Base-by-base conservation (phyloP, 2,113 vertebrate genomes). In the Perccottus glenii region DNA sequence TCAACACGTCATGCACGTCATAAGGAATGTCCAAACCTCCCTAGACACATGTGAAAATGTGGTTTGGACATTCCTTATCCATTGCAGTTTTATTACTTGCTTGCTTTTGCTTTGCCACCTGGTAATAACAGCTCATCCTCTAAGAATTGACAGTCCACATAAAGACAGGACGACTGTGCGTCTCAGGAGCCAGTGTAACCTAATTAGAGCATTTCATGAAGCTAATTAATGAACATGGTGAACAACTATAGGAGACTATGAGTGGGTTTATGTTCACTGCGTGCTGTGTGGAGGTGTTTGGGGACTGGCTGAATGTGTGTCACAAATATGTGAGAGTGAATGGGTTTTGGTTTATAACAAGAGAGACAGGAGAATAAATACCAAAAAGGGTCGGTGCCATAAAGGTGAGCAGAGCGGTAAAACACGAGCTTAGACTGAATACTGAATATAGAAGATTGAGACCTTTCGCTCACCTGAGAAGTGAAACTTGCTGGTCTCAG, bases 381-480 rank as follows among this genome's bases (percentile, higher is more conserved):
- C 72, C 15, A 52, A 16, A 56, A 27, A 57, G 51, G 19, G 45
- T 57, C 6, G 10, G 5, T 15, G 10, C 46, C 0, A 38, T 50
- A 42, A 67, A 10, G 67, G 11, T 19, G 3, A 47, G 19, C 7
- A 32, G 47, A 32, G 15, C 4, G 4, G 2, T 16, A 12, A 43
- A 42, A 15, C 35, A 11, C 8, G 16, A 11, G 11, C 40, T 58
- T 14, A 15, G 8, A 42, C 15, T 16, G 4, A 11, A 42, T 40
- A 11, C 9, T 46, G 5, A 16, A n/a, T 19, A 16, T 5, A 9
- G 6, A 1, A 10, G 6, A 42, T 6, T 63, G 8, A 52, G 48
- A 11, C 14, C 15, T 11, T 11, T 42, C 44, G 48, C 50, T 85
- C 89, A 93, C 91, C 89, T 88, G 67, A 48, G 74, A 75, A 42